A percentile compares a stretch with the other conserved stretches of the same genome.
phyloP scores from a whole-genome alignment of 2,888 invertebrate species.

The Taenaris catops region DNA sequence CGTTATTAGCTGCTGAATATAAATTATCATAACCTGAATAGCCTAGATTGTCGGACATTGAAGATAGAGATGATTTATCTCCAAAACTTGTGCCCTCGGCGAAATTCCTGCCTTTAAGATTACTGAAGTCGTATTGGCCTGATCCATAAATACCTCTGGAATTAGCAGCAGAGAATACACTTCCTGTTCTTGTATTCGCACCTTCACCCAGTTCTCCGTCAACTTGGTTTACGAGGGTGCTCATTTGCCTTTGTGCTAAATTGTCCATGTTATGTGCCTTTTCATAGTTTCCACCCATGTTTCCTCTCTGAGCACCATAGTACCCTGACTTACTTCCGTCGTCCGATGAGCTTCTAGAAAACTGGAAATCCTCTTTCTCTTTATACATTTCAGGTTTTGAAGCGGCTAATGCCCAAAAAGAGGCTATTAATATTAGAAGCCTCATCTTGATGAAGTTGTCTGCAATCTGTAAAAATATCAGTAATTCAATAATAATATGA shows the following conservation, averaged over 20 bases:
- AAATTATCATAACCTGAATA: slow-evolving; percentile 13
- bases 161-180: slow-evolving; percentile 62
- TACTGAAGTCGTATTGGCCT: slow-evolving; percentile 52
- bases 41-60: slow-evolving; percentile 21
- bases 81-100: slow-evolving; percentile 42
- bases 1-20: slow-evolving; percentile 17
- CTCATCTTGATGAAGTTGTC: slow-evolving; percentile 40
- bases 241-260: slow-evolving; percentile 68
- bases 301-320: slow-evolving; percentile 72
- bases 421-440: slow-evolving; percentile 44
- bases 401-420: slow-evolving; percentile 42
- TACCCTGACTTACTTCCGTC: slow-evolving; percentile 65
- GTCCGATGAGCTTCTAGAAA: slow-evolving; percentile 66
- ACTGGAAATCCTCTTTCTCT: slow-evolving; percentile 73
- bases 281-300: slow-evolving; percentile 74
- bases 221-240: slow-evolving; percentile 57
- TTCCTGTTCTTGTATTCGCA: slow-evolving; percentile 49
- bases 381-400: slow-evolving; percentile 62
- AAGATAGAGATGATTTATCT: slow-evolving; percentile 27
- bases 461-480: slow-evolving; percentile 38
- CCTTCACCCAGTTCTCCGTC: slow-evolving; percentile 66
- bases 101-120: slow-evolving; percentile 61
- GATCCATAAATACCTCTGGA: slow-evolving; percentile 64
- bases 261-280: slow-evolving; percentile 70
- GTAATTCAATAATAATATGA: too few relatives aligned